Base-by-base conservation (phyloP, 35 echinoderm and acorn worm genomes). In the Apostichopus californicus region DNA sequence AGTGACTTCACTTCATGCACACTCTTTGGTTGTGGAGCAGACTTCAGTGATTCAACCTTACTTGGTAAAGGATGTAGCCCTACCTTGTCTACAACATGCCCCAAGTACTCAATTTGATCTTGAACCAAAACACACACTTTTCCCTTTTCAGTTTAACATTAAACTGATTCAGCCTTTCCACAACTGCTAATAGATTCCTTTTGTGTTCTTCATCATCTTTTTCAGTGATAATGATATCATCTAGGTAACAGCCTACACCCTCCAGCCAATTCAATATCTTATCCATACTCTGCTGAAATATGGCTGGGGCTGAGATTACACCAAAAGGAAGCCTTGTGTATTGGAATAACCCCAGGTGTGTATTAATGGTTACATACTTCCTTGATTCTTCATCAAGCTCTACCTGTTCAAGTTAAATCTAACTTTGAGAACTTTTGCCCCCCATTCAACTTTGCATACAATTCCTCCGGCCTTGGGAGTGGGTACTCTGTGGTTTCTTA, bases 301-400 rank as follows among this genome's bases (percentile, higher is more conserved):
- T 90, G 20, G 22, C 92, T 22, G 94, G 94, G 9, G 91, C 64
- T 2, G 92, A 81, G 1, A 86, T 81, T 22, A 95, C 80, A 11
- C 94, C 94, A 83, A 71, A 95, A 0, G 94, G 86, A 8, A 95
- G 56, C 20, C 92, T 77, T 11, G 73, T 92, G 23, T 64, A 93
- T 56, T 82, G 73, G n/a, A 63, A 94, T 87, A 94, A 75, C 17
- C 93, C 93, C 59, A 80, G 55, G 5, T 78, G 93, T 13, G 93
- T 94, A 66, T 92, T 95, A 9, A 90, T 84, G 18, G 94, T 95
- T n/a, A 93, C 46, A 17, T 65, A 90, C 21, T 59, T 15, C 23
- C 46, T 77, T 28, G 91, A 93, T 52, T 95, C 55, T 5, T 81
- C 77, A 85, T 92, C 92, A 4, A 95, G 17, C 10, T 87, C 56